Conservation (phyloP, 2,888 invertebrate species). For the Eilema griseolum region DNA sequence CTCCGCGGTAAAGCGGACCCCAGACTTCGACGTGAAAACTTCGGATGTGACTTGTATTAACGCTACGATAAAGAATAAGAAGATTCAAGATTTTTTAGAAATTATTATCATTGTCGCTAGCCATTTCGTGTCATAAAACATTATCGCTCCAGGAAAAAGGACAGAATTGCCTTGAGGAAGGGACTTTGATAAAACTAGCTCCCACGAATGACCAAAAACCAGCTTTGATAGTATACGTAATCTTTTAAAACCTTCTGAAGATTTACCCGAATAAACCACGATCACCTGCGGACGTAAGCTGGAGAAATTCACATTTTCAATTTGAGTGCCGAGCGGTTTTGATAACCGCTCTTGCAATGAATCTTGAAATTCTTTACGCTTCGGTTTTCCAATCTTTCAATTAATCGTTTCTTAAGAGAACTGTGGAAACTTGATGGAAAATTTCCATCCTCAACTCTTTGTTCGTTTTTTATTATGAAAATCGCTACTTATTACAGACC, state of each 20-base stretch:
- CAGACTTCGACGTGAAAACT: too few relatives aligned
- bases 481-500: slow-evolving; percentile 33
- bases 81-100: too few relatives aligned
- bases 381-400: slow-evolving; percentile 54
- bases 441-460: slow-evolving; percentile 37
- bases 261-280: slow-evolving; percentile 10
- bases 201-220: not conserved
- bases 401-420: slow-evolving; percentile 53
- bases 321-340: slow-evolving; percentile 37
- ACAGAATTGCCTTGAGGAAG: not conserved
- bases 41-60: too few relatives aligned
- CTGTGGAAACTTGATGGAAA: slow-evolving; percentile 46
- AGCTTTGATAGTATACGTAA: not conserved
- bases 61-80: too few relatives aligned
- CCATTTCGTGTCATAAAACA: not conserved
- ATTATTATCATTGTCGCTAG: not conserved
- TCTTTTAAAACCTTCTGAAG: not conserved
- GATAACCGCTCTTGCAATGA: slow-evolving; percentile 49
- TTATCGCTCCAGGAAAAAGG: not conserved
- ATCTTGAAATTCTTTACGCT: slow-evolving; percentile 49
- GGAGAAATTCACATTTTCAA: slow-evolving; percentile 41
- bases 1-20: too few relatives aligned
- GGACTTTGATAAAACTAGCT: not conserved
- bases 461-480: slow-evolving; percentile 31
- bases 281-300: slow-evolving; percentile 22